Evolutionary conservation across 2,888 invertebrate species (phyloP).

Genomic region (Plagodis pulveraria): DNA sequence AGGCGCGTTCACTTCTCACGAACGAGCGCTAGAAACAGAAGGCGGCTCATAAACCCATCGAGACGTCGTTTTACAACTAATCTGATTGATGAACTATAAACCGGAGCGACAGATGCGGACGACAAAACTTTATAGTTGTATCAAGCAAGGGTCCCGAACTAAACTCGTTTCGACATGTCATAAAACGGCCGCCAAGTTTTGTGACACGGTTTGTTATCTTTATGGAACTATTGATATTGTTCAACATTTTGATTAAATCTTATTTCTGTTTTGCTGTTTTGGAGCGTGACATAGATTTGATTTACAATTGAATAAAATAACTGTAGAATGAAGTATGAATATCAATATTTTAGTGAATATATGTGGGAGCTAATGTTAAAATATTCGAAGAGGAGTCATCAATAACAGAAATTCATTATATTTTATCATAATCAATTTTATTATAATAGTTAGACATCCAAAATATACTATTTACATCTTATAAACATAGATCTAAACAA

Average conservation of each 20-base stretch:
- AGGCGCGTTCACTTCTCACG: neutral
- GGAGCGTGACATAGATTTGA: no score
- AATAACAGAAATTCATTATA: no score
- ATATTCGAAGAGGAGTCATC: no score
- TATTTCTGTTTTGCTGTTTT: neutral
- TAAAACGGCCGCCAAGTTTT: conserved; percentile 19
- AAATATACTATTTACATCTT: no score
- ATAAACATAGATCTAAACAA: no score
- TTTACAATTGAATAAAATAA: no score
- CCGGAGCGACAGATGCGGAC: conserved; percentile 23
- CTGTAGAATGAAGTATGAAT: no score
- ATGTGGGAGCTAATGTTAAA: no score
- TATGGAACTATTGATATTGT: conserved; percentile 6
- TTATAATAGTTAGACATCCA: no score
- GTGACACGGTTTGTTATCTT: conserved; percentile 18
- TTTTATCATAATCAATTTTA: no score
- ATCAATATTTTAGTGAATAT: no score
- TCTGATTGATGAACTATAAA: conserved; percentile 23
- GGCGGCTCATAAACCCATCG: conserved; percentile 7
- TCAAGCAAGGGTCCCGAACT: conserved; percentile 17
- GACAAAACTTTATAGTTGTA: conserved; percentile 20
- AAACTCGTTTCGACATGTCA: conserved; percentile 23
- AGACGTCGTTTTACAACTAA: conserved; percentile 15
- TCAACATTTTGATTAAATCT: neutral
- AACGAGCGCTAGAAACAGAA: neutral